Evolutionary conservation across 2,888 invertebrate species (phyloP).

Genomic region (Machimus atricapillus): DNA sequence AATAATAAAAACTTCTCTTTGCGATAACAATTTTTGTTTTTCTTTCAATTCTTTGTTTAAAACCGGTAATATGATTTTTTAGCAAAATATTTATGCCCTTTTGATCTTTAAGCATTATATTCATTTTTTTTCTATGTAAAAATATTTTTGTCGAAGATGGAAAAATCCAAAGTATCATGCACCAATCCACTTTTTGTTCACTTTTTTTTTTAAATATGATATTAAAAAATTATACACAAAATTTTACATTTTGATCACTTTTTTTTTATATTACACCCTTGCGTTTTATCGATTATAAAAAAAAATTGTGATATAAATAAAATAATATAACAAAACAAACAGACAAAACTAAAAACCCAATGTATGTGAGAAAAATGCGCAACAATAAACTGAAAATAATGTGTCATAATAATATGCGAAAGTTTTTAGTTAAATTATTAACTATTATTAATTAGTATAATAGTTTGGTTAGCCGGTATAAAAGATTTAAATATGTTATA

Average conservation of each 20-base stretch:
- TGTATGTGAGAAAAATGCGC: background rate
- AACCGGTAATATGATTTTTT: too few relatives aligned
- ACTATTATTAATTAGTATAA: too few relatives aligned
- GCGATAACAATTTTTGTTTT: background rate
- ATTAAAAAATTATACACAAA: background rate
- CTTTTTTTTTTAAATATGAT: background rate
- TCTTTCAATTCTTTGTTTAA: background rate
- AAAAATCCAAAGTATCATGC: background rate
- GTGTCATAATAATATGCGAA: background rate
- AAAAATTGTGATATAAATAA: background rate
- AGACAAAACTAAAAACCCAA: background rate
- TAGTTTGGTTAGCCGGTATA: background rate
- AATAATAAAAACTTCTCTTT: constrained; percentile 36
- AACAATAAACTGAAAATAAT: background rate
- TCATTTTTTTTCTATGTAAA: background rate
- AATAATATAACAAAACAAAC: background rate
- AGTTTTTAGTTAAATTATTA: too few relatives aligned
- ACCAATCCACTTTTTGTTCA: background rate
- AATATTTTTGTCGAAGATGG: background rate
- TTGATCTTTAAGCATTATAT: too few relatives aligned
- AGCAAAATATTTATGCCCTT: too few relatives aligned
- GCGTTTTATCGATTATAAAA: too few relatives aligned
- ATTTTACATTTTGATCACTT: background rate
- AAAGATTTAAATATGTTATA: too few relatives aligned
- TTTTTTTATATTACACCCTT: background rate